These are phyloP conservation scores for Bacillus rossius DNA, from an alignment of 1,140 invertebrate species.

Conservation along the genomic window DNA sequence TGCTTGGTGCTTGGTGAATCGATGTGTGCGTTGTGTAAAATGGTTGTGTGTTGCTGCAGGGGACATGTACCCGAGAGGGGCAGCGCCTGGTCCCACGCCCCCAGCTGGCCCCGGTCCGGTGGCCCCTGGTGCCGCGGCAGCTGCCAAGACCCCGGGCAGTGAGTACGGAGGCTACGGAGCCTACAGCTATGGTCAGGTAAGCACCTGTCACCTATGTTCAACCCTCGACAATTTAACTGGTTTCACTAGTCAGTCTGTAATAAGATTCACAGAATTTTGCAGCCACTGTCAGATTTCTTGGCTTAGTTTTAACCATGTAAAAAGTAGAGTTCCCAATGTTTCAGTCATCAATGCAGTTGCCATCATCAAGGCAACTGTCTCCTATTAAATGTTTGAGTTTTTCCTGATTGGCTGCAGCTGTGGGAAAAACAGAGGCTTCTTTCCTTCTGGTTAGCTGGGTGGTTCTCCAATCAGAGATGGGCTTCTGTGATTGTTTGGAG, in stretches of 20 bases:
- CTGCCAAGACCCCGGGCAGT: conserved; percentile 40
- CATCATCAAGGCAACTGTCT: no score
- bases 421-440: no score
- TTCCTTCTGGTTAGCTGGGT: no score
- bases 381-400: no score
- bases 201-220: neutral
- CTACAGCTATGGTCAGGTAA: conserved; percentile 45
- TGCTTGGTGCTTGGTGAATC: conserved; percentile 9
- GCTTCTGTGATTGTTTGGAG: no score
- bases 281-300: neutral
- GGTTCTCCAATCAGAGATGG: no score
- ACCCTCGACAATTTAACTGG: neutral
- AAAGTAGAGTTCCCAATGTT: neutral
- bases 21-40: no score
- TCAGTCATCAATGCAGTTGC: no score
- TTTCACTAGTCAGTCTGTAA: neutral
- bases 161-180: conserved; percentile 48
- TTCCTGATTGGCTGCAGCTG: no score
- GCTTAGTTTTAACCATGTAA: neutral
- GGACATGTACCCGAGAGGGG: conserved; percentile 50
- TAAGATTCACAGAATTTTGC: neutral
- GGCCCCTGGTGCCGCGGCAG: conserved; percentile 40
- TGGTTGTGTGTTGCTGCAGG: conserved; percentile 37
- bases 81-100: conserved; percentile 38
- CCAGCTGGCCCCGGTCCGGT: conserved; percentile 48